Conservation (phyloP, 2,888 invertebrate species). For the Pterostichus madidus region DNA sequence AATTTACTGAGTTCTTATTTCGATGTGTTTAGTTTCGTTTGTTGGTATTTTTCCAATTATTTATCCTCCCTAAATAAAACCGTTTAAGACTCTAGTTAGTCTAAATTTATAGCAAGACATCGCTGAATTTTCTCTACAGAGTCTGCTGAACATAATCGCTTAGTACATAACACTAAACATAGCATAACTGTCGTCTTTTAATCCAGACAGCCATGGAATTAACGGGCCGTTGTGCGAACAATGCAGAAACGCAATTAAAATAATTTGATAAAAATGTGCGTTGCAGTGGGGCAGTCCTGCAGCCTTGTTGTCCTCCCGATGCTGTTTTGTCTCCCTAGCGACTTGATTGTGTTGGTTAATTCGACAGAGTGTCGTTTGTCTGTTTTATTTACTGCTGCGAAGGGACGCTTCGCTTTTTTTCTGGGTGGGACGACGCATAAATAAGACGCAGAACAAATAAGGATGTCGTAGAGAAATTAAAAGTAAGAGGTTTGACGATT, state of each 20-base stretch:
- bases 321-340: constrained; percentile 66
- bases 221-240: constrained; percentile 19
- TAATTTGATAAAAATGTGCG: constrained; percentile 59
- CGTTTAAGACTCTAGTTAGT: no score
- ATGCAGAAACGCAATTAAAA: constrained; percentile 64
- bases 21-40: neutral
- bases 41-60: neutral
- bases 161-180: constrained; percentile 50
- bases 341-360: constrained; percentile 70
- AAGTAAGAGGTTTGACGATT: constrained; percentile 72
- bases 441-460: constrained; percentile 48
- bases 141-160: constrained; percentile 40
- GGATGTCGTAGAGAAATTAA: constrained; percentile 70
- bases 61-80: no score
- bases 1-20: neutral
- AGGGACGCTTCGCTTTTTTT: constrained; percentile 59
- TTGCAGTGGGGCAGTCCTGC: constrained; percentile 10
- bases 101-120: no score
- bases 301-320: neutral
- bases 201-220: constrained; percentile 67
- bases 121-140: constrained; percentile 2
- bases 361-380: constrained; percentile 72
- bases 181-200: constrained; percentile 55
- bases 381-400: constrained; percentile 70
- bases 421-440: constrained; percentile 55